These are phyloP conservation scores for Arrhopalites spinosus DNA, from an alignment of 2,888 invertebrate genomes.

Conservation along the genomic window DNA sequence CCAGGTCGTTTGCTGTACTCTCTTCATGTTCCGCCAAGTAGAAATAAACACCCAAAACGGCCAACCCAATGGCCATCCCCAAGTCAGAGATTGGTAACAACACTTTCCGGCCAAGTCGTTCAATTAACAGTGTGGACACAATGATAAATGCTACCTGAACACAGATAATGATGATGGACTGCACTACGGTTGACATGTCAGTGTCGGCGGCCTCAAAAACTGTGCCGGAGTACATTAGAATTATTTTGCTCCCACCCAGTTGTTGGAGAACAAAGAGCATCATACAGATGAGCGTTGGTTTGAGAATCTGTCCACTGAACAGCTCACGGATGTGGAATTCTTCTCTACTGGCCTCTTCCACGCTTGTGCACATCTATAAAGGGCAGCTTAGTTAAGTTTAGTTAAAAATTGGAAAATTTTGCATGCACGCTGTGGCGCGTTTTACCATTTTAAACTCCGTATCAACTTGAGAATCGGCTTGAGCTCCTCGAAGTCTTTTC, in stretches of 20 bases:
- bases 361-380: constrained; percentile 73
- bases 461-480: constrained; percentile 64
- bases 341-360: constrained; percentile 74
- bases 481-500: constrained; percentile 14
- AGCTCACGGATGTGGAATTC: constrained; percentile 63
- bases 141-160: constrained; percentile 64
- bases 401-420: too few relatives aligned
- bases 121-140: constrained; percentile 64
- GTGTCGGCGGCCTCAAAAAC: constrained; percentile 77
- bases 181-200: constrained; percentile 62
- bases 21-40: constrained; percentile 61
- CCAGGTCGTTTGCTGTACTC: constrained; percentile 60
- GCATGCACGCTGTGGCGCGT: too few relatives aligned
- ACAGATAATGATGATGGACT: constrained; percentile 65
- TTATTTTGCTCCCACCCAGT: constrained; percentile 75
- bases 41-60: constrained; percentile 75
- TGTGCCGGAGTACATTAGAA: constrained; percentile 69
- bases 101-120: constrained; percentile 75
- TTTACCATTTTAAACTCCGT: constrained; percentile 64
- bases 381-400: not conserved
- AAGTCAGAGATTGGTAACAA: constrained; percentile 76
- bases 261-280: constrained; percentile 85
- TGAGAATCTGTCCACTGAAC: constrained; percentile 61
- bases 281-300: constrained; percentile 74
- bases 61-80: constrained; percentile 72